Percentiles rank a stretch among this genome's conserved stretches.
phyloP scores from a whole-genome alignment of 2,113 vertebrate genomes.

The Plecotus auritus region DNA sequence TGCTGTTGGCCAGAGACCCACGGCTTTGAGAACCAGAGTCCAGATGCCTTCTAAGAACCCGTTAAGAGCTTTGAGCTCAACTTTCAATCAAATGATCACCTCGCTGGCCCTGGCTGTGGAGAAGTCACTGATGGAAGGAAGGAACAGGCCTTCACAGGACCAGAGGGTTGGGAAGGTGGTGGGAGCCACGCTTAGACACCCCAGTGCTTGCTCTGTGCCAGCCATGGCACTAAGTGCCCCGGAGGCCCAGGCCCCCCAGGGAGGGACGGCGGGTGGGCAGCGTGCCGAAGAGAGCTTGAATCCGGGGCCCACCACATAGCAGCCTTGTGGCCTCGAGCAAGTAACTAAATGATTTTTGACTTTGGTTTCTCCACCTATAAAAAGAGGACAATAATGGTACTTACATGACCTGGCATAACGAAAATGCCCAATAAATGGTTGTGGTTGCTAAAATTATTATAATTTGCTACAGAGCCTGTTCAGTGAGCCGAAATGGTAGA shows the following conservation, averaged over 20 bases:
- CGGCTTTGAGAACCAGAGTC: rapidly evolving
- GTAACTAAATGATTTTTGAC: neutral
- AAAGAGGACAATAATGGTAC: neutral
- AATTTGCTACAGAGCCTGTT: neutral
- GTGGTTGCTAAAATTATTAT: neutral
- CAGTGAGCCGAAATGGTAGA: neutral
- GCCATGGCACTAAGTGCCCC: rapidly evolving
- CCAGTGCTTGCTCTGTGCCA: neutral
- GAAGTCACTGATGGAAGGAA: neutral
- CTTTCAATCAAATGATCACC: neutral
- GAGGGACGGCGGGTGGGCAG: neutral
- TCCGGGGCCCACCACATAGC: neutral
- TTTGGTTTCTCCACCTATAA: neutral
- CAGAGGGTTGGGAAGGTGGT: neutral
- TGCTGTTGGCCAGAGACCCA: neutral
- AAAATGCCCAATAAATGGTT: neutral
- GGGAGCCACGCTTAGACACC: rapidly evolving
- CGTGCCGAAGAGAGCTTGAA: neutral
- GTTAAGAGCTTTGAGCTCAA: neutral
- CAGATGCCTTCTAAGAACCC: neutral
- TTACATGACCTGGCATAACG: neutral
- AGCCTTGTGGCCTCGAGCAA: neutral
- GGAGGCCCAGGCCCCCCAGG: neutral
- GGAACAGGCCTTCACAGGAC: neutral
- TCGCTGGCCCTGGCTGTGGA: neutral